A percentile compares a stretch with the other conserved stretches of the same genome.
Conservation (phyloP, 2,797 vertebrate genomes). For the Pseudopleuronectes americanus region DNA sequence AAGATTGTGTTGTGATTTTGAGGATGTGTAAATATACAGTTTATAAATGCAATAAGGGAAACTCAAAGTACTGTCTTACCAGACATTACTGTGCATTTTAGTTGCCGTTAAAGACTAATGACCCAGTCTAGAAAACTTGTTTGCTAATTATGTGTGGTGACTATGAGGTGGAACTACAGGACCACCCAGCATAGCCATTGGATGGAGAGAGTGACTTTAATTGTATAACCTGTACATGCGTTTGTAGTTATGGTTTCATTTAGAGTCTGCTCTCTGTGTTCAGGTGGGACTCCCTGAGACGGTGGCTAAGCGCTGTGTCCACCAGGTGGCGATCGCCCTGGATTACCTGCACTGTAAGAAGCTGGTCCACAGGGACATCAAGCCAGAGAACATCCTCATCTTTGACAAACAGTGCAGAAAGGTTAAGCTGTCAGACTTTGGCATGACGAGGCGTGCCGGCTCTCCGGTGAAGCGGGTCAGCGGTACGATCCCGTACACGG, state of each 20-base stretch:
- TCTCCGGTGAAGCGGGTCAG: slow-evolving; percentile 85
- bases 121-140: neutral
- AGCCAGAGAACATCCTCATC: slow-evolving; percentile 86
- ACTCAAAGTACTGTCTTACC: too few species aligned
- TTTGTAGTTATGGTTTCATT: too few species aligned
- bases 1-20: too few species aligned
- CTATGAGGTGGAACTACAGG: too few species aligned
- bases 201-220: too few species aligned
- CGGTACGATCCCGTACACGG: slow-evolving; percentile 87
- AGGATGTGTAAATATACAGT: too few species aligned
- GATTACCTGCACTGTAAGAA: slow-evolving; percentile 86
- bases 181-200: too few species aligned
- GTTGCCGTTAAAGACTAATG: neutral
- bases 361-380: slow-evolving; percentile 87
- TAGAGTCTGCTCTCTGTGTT: neutral
- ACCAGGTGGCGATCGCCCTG: slow-evolving; percentile 85
- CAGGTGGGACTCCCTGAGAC: slow-evolving; percentile 85
- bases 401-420: slow-evolving; percentile 86
- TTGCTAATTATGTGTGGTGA: too few species aligned
- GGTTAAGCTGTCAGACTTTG: slow-evolving; percentile 87
- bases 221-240: too few species aligned
- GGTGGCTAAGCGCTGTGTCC: slow-evolving; percentile 85
- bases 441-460: slow-evolving; percentile 84
- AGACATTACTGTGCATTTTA: too few species aligned
- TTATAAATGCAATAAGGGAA: too few species aligned